Base-by-base conservation (phyloP, 2,797 vertebrate genomes). In the Myotis daubentonii region DNA sequence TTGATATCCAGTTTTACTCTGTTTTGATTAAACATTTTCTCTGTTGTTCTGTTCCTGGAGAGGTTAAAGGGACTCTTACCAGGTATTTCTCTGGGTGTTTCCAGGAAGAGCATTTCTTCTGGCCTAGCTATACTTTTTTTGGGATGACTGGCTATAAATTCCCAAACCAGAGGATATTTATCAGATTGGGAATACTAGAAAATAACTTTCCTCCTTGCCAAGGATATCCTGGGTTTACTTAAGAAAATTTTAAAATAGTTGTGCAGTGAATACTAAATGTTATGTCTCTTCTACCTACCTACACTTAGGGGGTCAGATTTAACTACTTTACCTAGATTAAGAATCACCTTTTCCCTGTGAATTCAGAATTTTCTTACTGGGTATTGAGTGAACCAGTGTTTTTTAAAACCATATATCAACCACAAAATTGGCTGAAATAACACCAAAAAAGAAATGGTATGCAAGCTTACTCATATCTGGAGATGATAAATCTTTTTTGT, bases 1-100 rank as follows among this genome's bases (percentile, higher is more conserved):
- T 95, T 93, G 47, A 80, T 90, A 16, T 89, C 55, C 72, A 92
- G 30, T 85, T 96, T 96, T 88, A 81, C 60, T 89, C 80, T 79
- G 28, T 90, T 94, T 93, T 65, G 36, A 93, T 62, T 89, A 57
- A 94, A 80, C 17, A 28, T 86, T 95, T 92, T 66, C 17, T 87
- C 62, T 96, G 88, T 49, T 95, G 49, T 82, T 96, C 68, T 95
- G n/a, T 88, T 94, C 47, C 51, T 94, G 7, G 82, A 79, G 30
- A 94, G 71, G 44, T 79, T 75, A 66, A 87, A 49, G 70, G 28
- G 36, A 81, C 28, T 81, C 30, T 85, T 89, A 85, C 16, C 33
- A 90, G 30, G 28, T 88, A 91, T 86, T 90, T 96, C 47, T 94
- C 23, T 85, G 81, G 12, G 6, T 94, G 65, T 86, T 86, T 93